Percentiles rank a stretch among this genome's conserved stretches.
Evolutionary conservation across 2,888 invertebrate genomes (phyloP).

Genomic region (Lasioglossum zephyrum): DNA sequence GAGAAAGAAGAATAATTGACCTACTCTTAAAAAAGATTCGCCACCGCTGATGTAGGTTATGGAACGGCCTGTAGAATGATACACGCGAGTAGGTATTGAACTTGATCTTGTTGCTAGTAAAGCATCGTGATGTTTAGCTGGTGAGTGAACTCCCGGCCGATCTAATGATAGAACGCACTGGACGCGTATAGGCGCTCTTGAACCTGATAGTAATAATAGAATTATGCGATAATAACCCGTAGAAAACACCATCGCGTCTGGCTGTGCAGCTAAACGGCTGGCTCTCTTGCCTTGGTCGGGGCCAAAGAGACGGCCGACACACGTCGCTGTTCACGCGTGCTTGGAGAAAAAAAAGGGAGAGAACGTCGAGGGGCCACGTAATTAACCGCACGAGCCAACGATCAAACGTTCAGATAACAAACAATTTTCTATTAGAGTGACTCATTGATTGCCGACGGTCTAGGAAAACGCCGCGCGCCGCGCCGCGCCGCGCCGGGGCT

Average conservation of each 20-base stretch:
- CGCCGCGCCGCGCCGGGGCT: background rate
- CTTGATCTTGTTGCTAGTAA: background rate
- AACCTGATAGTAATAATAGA: conserved; percentile 73
- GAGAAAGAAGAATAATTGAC: too few relatives aligned
- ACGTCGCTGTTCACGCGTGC: conserved; percentile 25
- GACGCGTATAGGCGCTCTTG: conserved; percentile 62
- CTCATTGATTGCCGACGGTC: conserved; percentile 61
- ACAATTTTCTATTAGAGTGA: conserved; percentile 69
- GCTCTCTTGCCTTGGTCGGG: conserved; percentile 11
- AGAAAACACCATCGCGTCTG: conserved; percentile 36
- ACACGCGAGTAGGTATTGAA: background rate
- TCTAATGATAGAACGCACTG: conserved; percentile 70
- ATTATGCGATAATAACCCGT: conserved; percentile 65
- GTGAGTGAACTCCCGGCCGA: conserved; percentile 64
- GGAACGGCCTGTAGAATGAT: background rate
- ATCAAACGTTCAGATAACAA: conserved; percentile 68
- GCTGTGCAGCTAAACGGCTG: background rate
- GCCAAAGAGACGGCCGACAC: conserved; percentile 22
- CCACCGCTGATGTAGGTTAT: background rate
- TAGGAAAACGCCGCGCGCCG: conserved; percentile 17
- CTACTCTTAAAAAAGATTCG: too few relatives aligned
- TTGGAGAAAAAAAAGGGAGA: conserved; percentile 39
- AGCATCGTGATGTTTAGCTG: conserved; percentile 29
- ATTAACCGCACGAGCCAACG: conserved; percentile 63
- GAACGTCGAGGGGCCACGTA: conserved; percentile 45